phyloP scores from a whole-genome alignment of 2,797 vertebrate species.

The Falco concolor region DNA sequence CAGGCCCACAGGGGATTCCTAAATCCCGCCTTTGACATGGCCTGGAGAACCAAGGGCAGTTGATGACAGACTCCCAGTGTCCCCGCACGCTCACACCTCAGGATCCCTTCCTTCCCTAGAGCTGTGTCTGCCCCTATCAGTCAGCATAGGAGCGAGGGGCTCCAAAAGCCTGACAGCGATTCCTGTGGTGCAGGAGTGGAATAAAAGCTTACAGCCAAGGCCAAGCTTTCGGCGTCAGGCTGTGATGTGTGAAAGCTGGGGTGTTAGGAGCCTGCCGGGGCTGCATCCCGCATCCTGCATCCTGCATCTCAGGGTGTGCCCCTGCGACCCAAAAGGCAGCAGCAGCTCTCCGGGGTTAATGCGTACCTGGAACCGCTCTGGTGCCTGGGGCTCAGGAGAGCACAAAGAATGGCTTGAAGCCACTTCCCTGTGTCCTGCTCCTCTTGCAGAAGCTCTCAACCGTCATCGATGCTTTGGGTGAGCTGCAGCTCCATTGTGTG shows the following conservation, averaged over 20 bases:
- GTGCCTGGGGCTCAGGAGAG: neutral
- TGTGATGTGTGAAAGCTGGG: neutral
- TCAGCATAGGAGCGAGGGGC: neutral
- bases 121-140: no score
- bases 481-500: rapidly evolving
- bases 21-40: neutral
- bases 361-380: no score
- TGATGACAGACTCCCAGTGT: rapidly evolving
- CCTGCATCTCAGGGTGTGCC: no score
- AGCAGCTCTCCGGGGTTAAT: neutral
- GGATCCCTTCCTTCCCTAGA: neutral
- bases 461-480: neutral
- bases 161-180: neutral
- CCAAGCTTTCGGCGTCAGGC: neutral
- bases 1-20: neutral
- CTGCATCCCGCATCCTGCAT: neutral
- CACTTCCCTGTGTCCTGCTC: neutral
- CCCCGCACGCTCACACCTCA: neutral
- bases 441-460: rapidly evolving
- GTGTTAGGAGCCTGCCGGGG: neutral
- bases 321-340: neutral
- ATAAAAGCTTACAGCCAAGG: neutral
- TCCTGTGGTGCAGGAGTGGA: neutral
- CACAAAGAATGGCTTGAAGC: neutral
- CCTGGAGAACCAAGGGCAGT: neutral